phyloP scores from a whole-genome alignment of 35 echinoderm and acorn worm species.

The Heliocidaris tuberculata region DNA sequence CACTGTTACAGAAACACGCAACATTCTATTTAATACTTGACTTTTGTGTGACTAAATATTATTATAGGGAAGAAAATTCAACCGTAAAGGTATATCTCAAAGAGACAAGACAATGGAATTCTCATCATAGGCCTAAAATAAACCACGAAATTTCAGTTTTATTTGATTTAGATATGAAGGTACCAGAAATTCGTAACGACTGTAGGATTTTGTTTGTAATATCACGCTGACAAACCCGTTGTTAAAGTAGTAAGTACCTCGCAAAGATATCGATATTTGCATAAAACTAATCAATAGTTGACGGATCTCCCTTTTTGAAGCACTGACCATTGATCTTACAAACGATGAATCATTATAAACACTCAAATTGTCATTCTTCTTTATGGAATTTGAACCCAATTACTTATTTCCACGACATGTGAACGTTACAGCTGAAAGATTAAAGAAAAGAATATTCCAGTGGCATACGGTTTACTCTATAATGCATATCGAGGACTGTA shows the following conservation, averaged over 20 bases:
- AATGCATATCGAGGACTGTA: not conserved
- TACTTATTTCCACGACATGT: not conserved
- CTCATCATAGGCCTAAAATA: no score
- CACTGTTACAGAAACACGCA: no score
- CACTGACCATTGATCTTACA: slow-evolving; percentile 2
- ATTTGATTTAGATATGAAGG: no score
- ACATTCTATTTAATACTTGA: no score
- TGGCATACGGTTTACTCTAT: not conserved
- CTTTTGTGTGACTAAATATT: no score
- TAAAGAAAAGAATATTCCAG: not conserved
- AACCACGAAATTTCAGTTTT: no score
- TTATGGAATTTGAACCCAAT: not conserved
- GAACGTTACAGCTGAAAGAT: not conserved
- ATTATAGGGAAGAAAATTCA: not conserved
- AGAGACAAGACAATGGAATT: not conserved
- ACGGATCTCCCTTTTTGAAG: not conserved
- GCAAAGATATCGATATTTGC: not conserved
- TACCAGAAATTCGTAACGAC: no score
- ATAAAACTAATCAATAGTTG: not conserved
- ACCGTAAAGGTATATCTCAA: not conserved
- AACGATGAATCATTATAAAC: slow-evolving; percentile 13
- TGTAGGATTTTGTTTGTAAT: no score
- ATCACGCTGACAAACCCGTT: not conserved
- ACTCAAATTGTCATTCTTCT: not conserved
- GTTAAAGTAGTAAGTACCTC: not conserved